A percentile compares a stretch with the other conserved stretches of the same genome.
phyloP scores from a whole-genome alignment of 2,797 vertebrate genomes.

The Syncerus caffer region DNA sequence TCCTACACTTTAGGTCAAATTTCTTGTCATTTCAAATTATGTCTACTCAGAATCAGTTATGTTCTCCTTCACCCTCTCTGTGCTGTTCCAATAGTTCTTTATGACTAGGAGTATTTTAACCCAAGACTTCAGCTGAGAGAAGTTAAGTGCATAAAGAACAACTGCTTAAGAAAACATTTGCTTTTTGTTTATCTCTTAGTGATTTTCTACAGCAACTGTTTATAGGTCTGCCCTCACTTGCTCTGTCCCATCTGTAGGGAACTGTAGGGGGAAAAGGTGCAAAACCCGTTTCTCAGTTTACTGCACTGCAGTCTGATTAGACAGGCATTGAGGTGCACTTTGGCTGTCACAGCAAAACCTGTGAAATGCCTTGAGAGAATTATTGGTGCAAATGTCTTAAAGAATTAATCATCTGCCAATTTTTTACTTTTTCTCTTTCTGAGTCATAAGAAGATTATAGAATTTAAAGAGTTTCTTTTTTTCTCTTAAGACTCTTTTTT shows the following conservation, averaged over 20 bases:
- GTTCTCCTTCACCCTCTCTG: neutral
- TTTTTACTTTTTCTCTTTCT: neutral
- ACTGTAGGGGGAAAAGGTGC: constrained; percentile 7
- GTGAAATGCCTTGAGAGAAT: constrained; percentile 53
- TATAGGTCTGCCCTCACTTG: neutral
- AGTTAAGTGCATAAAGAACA: accelerated
- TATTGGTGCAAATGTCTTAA: constrained; percentile 54
- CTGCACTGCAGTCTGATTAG: constrained; percentile 65
- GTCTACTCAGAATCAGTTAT: neutral
- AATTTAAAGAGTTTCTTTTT: constrained; percentile 26
- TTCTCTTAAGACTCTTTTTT: neutral
- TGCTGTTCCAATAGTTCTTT: neutral
- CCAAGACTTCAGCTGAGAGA: neutral
- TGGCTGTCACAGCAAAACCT: constrained; percentile 37
- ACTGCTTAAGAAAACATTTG: neutral
- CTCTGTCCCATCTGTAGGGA: constrained; percentile 59
- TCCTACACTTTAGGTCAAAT: neutral
- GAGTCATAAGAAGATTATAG: neutral
- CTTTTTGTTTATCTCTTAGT: neutral
- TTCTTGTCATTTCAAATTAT: neutral
- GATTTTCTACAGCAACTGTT: neutral
- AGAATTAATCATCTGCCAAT: constrained; percentile 67
- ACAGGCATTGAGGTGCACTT: constrained; percentile 58
- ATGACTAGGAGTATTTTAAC: neutral
- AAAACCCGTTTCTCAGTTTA: constrained; percentile 72